Evolutionary conservation across 2,797 vertebrate species (phyloP).

Genomic region (Hypotaenidia philippensis): DNA sequence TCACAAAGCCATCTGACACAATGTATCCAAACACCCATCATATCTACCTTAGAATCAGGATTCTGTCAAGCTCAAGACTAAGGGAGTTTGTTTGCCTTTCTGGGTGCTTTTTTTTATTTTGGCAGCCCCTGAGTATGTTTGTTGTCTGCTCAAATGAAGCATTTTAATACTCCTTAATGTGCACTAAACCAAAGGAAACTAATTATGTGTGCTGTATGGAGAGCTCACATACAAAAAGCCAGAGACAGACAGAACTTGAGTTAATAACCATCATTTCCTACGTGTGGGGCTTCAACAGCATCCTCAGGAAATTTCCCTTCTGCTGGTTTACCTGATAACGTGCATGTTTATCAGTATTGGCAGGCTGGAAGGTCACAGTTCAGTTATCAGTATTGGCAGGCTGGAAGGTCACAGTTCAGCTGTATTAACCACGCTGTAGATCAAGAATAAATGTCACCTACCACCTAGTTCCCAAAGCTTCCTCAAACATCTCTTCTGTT

Average conservation of each 20-base stretch:
- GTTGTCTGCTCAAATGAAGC: background rate
- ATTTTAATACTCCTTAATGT: slow-evolving; percentile 26
- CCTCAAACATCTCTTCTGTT: background rate
- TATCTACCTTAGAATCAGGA: background rate
- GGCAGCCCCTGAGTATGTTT: background rate
- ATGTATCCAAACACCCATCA: background rate
- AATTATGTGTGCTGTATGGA: background rate
- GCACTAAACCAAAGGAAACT: slow-evolving; percentile 20
- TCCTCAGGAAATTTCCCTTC: slow-evolving; percentile 52
- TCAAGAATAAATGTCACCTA: slow-evolving; percentile 36
- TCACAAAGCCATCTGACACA: background rate
- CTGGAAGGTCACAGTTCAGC: slow-evolving; percentile 47
- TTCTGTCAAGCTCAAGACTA: background rate
- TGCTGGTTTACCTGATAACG: slow-evolving; percentile 40
- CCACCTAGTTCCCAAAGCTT: background rate
- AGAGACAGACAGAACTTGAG: background rate
- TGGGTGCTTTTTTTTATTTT: background rate
- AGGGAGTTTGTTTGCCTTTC: background rate
- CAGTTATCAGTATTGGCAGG: slow-evolving; percentile 41
- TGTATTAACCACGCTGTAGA: background rate
- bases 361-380: slow-evolving; percentile 47
- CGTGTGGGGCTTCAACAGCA: background rate
- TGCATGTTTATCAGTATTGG: slow-evolving; percentile 21
- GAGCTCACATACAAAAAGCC: background rate
- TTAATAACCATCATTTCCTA: slow-evolving; percentile 29